phyloP scores from a whole-genome alignment of 1,140 invertebrate species.

The Drosophila burlai region DNA sequence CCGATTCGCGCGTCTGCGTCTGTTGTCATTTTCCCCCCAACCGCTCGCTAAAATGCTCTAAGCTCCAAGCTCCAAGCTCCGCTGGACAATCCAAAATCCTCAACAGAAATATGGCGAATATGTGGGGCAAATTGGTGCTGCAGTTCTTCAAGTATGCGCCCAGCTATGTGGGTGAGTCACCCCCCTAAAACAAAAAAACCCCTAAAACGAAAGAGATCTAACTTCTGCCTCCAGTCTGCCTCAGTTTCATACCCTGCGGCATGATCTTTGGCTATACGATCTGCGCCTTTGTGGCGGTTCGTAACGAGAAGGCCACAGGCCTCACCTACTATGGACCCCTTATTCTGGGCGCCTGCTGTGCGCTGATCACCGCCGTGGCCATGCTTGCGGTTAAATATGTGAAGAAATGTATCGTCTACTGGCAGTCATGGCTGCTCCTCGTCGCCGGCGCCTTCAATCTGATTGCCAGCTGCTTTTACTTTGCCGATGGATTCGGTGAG shows the following conservation, averaged over 20 bases:
- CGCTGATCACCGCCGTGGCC: constrained; percentile 50
- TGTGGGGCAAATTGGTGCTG: constrained; percentile 67
- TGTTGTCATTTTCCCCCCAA: constrained; percentile 24
- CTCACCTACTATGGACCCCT: constrained; percentile 72
- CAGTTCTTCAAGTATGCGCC: constrained; percentile 77
- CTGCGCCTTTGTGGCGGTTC: constrained; percentile 70
- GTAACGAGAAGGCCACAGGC: constrained; percentile 34
- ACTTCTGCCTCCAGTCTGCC: constrained; percentile 52
- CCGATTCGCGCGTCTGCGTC: constrained; percentile 21
- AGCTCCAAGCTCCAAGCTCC: background rate
- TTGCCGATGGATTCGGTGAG: constrained; percentile 77
- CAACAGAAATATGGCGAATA: constrained; percentile 53
- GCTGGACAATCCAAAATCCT: constrained; percentile 2
- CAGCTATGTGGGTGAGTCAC: constrained; percentile 75
- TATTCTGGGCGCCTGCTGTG: constrained; percentile 68
- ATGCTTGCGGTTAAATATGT: constrained; percentile 66
- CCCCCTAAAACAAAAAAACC: background rate
- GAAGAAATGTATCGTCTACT: constrained; percentile 72
- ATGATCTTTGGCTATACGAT: constrained; percentile 80
- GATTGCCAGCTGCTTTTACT: constrained; percentile 78
- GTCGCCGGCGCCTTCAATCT: constrained; percentile 61
- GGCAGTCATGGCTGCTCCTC: constrained; percentile 68
- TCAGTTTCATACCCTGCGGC: constrained; percentile 75
- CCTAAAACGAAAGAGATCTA: background rate
- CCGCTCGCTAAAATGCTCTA: constrained; percentile 41